Evolutionary conservation across 2,113 vertebrate genomes (phyloP).

Genomic region (Trematocara stigmaticum): DNA sequence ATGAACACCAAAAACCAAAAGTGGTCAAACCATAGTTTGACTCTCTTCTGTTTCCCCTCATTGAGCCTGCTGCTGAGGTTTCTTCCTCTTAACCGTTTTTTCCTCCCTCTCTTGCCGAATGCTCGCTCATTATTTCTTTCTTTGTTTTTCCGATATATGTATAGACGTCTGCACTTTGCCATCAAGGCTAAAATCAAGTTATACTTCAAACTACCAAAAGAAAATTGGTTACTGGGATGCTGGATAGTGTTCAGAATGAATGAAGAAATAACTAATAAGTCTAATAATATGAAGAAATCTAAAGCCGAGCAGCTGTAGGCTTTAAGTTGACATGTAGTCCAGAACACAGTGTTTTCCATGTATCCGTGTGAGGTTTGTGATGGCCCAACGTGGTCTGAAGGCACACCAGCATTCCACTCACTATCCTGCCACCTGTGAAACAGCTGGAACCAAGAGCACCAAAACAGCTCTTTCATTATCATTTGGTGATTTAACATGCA

Average conservation of each 20-base stretch:
- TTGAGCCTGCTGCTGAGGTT: background rate
- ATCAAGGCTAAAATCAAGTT: background rate
- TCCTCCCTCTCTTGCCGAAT: background rate
- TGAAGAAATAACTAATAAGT: background rate
- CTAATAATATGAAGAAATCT: background rate
- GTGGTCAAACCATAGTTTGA: background rate
- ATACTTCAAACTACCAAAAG: background rate
- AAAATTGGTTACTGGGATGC: background rate
- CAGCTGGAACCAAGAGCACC: background rate
- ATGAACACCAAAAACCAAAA: background rate
- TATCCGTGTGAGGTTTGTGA: background rate
- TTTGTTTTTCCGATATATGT: fast-evolving
- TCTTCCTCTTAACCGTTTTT: background rate
- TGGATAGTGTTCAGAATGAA: background rate
- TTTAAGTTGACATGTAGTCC: background rate
- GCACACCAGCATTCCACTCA: background rate
- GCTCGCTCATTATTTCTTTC: background rate
- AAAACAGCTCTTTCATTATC: background rate
- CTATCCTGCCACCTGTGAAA: background rate
- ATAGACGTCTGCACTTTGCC: background rate
- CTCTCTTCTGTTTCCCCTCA: background rate
- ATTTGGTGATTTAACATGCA: background rate
- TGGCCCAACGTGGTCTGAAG: background rate
- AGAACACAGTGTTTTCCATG: background rate
- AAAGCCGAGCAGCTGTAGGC: background rate